Conservation (phyloP, 2,113 vertebrate genomes). For the Oxyura jamaicensis region DNA sequence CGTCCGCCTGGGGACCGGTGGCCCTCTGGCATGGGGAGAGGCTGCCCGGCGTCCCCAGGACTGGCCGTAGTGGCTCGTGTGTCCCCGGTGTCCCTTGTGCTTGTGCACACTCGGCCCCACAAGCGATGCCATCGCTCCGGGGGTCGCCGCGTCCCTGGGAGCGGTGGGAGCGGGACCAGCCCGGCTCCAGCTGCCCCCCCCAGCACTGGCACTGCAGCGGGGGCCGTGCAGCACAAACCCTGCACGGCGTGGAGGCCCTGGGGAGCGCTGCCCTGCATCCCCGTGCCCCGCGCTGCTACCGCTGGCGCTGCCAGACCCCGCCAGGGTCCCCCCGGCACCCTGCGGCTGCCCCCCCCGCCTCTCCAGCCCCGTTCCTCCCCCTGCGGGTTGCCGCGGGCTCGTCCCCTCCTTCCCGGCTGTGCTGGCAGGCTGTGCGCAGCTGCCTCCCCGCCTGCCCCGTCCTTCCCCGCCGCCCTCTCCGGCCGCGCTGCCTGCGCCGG, state of each 20-base stretch:
- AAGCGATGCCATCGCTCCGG: too few relatives aligned
- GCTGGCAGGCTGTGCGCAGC: background rate
- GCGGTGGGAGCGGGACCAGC: background rate
- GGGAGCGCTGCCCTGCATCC: background rate
- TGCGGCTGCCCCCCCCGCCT: background rate
- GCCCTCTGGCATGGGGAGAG: background rate
- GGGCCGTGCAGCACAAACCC: background rate
- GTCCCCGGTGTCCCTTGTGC: background rate
- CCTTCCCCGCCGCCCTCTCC: background rate
- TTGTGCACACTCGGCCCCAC: too few relatives aligned
- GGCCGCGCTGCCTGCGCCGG: background rate
- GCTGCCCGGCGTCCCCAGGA: background rate
- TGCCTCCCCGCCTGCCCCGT: background rate
- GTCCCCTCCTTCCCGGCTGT: background rate
- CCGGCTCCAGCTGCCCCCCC: background rate
- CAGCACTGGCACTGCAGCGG: too few relatives aligned
- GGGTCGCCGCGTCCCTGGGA: background rate
- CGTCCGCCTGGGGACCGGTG: rapidly evolving
- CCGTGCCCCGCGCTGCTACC: rapidly evolving
- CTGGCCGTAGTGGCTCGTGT: rapidly evolving
- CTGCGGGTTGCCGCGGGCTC: background rate
- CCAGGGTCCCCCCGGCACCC: background rate
- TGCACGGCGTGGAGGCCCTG: rapidly evolving
- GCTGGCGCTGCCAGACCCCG: background rate
- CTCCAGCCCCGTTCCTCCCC: background rate